A percentile compares a stretch with the other conserved stretches of the same genome.
phyloP scores from a whole-genome alignment of 1,140 invertebrate species.

The Cheumatopsyche charites region DNA sequence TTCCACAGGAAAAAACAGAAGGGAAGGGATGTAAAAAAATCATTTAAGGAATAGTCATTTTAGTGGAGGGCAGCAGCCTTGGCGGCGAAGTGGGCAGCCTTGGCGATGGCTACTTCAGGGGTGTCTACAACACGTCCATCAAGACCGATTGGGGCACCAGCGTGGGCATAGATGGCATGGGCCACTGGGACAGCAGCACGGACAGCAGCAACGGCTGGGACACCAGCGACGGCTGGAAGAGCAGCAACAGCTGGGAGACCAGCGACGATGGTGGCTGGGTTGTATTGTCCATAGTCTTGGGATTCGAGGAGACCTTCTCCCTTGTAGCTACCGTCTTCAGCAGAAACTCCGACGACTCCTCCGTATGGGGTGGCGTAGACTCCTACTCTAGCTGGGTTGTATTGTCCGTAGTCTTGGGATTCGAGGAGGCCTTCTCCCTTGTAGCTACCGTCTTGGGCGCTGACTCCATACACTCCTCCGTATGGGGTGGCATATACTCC shows the following conservation, averaged over 20 bases:
- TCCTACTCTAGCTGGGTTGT: constrained; percentile 26
- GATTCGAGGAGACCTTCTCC: constrained; percentile 42
- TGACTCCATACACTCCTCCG: background rate
- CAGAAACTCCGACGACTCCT: constrained; percentile 34
- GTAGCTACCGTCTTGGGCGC: constrained; percentile 30
- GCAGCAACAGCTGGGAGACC: background rate
- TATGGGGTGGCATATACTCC: constrained; percentile 21
- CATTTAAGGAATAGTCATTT: background rate
- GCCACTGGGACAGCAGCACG: constrained; percentile 24
- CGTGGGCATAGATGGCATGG: background rate
- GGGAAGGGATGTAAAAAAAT: background rate
- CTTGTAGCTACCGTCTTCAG: constrained; percentile 40
- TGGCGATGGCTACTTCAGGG: constrained; percentile 45
- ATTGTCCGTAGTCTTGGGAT: constrained; percentile 37
- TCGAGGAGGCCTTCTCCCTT: constrained; percentile 41
- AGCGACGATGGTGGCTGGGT: background rate
- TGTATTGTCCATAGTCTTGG: constrained; percentile 36
- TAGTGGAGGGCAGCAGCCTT: constrained; percentile 55
- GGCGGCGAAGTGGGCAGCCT: constrained; percentile 56
- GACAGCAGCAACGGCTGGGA: background rate
- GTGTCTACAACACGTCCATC: constrained; percentile 45
- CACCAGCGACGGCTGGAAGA: background rate
- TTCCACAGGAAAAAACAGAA: constrained; percentile 23
- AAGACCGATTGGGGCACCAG: constrained; percentile 38
- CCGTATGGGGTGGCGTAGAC: constrained; percentile 31